Evolutionary conservation across 2,797 vertebrate species (phyloP).

Genomic region (Uromys caudimaculatus): DNA sequence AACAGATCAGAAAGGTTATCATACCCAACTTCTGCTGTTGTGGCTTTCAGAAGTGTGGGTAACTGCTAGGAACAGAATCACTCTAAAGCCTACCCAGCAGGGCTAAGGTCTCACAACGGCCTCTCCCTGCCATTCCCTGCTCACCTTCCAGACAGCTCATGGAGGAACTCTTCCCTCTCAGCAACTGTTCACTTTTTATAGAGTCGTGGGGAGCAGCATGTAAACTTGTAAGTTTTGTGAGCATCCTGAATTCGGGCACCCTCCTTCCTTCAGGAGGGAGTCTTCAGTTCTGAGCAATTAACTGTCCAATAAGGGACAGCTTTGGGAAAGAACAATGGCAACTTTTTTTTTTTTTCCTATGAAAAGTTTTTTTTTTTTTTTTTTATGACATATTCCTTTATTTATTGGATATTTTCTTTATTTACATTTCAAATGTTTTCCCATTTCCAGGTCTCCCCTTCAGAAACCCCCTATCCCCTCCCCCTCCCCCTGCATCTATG

Average conservation of each 20-base stretch:
- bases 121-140: neutral
- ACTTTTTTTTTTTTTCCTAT: too few species aligned
- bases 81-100: neutral
- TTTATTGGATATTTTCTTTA: too few species aligned
- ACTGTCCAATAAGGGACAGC: neutral
- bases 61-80: neutral
- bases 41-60: neutral
- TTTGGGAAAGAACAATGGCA: neutral
- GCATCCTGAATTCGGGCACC: neutral
- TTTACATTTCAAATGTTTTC: too few species aligned
- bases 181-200: neutral
- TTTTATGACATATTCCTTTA: too few species aligned
- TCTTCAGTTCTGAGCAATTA: neutral
- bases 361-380: too few species aligned
- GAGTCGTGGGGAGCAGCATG: neutral
- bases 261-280: neutral
- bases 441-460: too few species aligned
- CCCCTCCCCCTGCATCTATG: too few species aligned
- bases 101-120: neutral
- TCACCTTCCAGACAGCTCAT: neutral
- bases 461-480: too few species aligned
- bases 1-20: neutral
- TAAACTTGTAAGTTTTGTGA: neutral
- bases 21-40: neutral
- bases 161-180: neutral